Evolutionary conservation across 1,140 invertebrate species (phyloP).

Genomic region (Myzus persicae): DNA sequence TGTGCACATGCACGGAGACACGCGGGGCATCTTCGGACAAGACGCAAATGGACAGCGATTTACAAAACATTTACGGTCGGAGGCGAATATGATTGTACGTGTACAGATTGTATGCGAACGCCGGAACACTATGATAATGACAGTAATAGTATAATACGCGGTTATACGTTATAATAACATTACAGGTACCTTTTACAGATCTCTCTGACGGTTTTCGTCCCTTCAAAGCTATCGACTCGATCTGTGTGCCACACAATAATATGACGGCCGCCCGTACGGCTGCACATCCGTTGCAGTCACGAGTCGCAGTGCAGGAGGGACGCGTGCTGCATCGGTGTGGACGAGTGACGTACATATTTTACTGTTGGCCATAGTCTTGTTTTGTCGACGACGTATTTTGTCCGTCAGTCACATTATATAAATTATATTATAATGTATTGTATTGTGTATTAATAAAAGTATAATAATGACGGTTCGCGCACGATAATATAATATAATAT

Average conservation of each 20-base stretch:
- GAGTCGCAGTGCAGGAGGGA: neutral
- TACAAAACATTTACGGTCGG: neutral
- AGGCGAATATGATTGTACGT: neutral
- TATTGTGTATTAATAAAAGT: neutral
- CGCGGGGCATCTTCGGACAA: neutral
- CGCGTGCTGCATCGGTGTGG: too few relatives aligned
- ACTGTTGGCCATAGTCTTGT: too few relatives aligned
- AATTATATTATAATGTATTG: neutral
- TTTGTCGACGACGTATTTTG: neutral
- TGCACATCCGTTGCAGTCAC: neutral
- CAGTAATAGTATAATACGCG: neutral
- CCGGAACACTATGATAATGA: neutral
- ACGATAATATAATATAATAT: neutral
- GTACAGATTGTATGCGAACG: neutral
- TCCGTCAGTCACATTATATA: neutral
- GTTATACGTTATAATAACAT: neutral
- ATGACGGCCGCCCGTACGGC: neutral
- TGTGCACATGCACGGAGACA: neutral
- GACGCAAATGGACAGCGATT: neutral
- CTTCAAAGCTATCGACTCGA: neutral
- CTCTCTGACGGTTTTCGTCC: neutral
- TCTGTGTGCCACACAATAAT: neutral
- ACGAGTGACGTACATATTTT: too few relatives aligned
- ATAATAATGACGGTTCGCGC: neutral
- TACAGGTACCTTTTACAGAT: neutral